These are phyloP conservation scores for Neomonachus schauinslandi DNA, from an alignment of 2,113 vertebrate genomes.

Conservation along the genomic window DNA sequence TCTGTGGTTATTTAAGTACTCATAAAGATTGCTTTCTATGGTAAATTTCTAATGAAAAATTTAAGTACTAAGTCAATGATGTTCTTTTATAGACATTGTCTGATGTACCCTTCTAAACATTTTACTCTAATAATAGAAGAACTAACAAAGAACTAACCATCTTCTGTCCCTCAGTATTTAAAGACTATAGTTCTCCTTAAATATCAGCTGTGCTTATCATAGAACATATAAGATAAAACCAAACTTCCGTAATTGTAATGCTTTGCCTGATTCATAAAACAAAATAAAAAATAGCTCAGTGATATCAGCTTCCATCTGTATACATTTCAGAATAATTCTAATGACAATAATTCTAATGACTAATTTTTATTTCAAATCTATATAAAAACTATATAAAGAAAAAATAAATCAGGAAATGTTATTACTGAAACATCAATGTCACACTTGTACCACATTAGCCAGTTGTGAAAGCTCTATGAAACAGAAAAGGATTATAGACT, in stretches of 20 bases:
- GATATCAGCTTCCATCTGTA: neutral
- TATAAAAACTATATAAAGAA: neutral
- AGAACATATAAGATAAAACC: neutral
- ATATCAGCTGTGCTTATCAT: neutral
- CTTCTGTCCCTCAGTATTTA: neutral
- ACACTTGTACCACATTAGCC: neutral
- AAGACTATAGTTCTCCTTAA: neutral
- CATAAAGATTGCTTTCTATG: neutral
- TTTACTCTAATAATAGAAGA: neutral
- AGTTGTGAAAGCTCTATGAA: neutral
- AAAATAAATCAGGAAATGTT: neutral
- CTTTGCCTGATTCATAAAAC: neutral
- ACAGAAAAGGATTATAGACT: neutral
- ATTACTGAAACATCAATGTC: neutral
- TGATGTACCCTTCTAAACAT: neutral
- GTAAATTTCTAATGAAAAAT: slow-evolving; percentile 6
- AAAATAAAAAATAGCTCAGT: neutral
- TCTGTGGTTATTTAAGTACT: neutral
- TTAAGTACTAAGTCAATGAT: neutral
- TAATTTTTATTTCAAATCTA: neutral
- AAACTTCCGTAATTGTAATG: neutral
- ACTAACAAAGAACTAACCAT: neutral
- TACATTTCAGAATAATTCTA: neutral
- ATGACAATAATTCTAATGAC: neutral
- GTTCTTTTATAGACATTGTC: neutral